These are phyloP conservation scores for Tetheella fluctuosa DNA, from an alignment of 2,888 invertebrate genomes.

Conservation along the genomic window DNA sequence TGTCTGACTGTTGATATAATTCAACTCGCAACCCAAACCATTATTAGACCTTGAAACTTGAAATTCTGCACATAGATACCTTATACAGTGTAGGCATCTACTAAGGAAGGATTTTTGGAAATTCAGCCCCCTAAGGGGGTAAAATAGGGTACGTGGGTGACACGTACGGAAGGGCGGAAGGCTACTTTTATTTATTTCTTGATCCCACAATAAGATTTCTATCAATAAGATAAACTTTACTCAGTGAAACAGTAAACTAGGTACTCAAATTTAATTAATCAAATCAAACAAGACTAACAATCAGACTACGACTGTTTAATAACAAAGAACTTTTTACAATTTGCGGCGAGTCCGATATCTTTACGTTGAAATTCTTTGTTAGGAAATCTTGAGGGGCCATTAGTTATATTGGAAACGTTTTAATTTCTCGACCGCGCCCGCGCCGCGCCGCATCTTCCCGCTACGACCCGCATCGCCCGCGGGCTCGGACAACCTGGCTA, in stretches of 20 bases:
- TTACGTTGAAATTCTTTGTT: constrained; percentile 46
- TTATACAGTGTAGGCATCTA: too few species aligned
- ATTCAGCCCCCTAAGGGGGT: too few species aligned
- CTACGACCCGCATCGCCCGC: not conserved
- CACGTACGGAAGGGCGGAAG: too few species aligned
- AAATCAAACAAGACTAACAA: constrained; percentile 32
- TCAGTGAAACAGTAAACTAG: constrained; percentile 2
- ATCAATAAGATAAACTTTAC: too few species aligned
- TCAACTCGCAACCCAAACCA: too few species aligned
- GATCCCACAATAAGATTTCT: too few species aligned
- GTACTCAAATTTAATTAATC: constrained; percentile 30
- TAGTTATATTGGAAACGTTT: constrained; percentile 50
- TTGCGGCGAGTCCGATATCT: constrained; percentile 32
- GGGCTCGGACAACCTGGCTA: constrained; percentile 22
- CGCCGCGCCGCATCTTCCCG: not conserved
- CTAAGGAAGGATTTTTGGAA: too few species aligned
- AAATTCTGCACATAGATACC: too few species aligned
- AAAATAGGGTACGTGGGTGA: too few species aligned
- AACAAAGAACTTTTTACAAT: constrained; percentile 30
- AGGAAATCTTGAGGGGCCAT: constrained; percentile 45
- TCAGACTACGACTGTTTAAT: constrained; percentile 9
- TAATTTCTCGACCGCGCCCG: constrained; percentile 32
- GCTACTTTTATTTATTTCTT: too few species aligned
- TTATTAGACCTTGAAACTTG: too few species aligned
- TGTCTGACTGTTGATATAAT: too few species aligned